Evolutionary conservation across 1,140 invertebrate genomes (phyloP).

Genomic region (Drosophila teissieri): DNA sequence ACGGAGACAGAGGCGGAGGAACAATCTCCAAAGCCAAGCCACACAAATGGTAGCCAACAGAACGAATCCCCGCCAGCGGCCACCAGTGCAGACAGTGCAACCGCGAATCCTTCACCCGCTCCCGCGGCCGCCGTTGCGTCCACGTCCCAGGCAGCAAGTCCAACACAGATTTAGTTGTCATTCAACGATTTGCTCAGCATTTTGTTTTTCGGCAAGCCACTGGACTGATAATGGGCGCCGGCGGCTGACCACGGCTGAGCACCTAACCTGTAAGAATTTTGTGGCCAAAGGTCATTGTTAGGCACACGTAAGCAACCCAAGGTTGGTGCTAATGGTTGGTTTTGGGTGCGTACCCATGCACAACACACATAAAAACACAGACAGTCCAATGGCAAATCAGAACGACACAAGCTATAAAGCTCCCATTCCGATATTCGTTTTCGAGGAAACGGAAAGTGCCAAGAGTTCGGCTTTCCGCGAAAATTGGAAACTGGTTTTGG

Average conservation of each 20-base stretch:
- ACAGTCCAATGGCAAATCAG: slow-evolving; percentile 16
- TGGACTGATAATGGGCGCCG: slow-evolving; percentile 57
- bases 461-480: not conserved
- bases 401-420: slow-evolving; percentile 22
- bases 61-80: slow-evolving; percentile 25
- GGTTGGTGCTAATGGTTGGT: slow-evolving; percentile 62
- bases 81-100: slow-evolving; percentile 8
- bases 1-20: slow-evolving; percentile 48
- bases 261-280: slow-evolving; percentile 55
- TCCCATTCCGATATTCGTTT: not conserved
- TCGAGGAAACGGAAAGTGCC: not conserved
- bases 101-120: slow-evolving; percentile 14
- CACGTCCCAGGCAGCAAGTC: slow-evolving; percentile 68
- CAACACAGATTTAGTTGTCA: slow-evolving; percentile 83
- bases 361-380: slow-evolving; percentile 8
- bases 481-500: not conserved
- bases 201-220: slow-evolving; percentile 81
- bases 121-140: slow-evolving; percentile 52
- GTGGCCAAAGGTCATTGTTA: slow-evolving; percentile 67
- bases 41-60: slow-evolving; percentile 42
- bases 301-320: slow-evolving; percentile 53
- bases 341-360: slow-evolving; percentile 23
- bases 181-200: slow-evolving; percentile 84
- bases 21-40: slow-evolving; percentile 20
- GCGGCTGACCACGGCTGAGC: slow-evolving; percentile 27